A percentile compares a stretch with the other conserved stretches of the same genome.
Conservation (phyloP, 2,888 invertebrate species). For the Isotomurus palustris region DNA sequence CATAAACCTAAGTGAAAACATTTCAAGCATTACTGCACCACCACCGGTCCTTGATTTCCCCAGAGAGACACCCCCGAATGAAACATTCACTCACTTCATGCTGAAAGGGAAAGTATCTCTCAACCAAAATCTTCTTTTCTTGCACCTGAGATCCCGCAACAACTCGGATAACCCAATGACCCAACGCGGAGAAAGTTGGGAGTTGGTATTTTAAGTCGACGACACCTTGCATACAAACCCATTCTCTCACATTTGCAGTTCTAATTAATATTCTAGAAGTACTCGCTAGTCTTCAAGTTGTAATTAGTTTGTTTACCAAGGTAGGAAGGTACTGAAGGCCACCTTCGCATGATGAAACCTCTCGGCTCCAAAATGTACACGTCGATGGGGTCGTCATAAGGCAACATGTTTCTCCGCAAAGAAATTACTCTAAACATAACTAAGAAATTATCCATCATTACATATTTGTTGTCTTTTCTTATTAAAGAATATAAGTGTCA, state of each 20-base stretch:
- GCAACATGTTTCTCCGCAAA: conserved; percentile 50
- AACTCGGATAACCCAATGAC: conserved; percentile 50
- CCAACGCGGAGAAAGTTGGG: conserved; percentile 50
- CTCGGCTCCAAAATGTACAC: conserved; percentile 51
- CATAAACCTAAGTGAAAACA: conserved; percentile 50
- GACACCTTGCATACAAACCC: conserved; percentile 50
- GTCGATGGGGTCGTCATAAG: conserved; percentile 51
- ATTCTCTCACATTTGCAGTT: no score
- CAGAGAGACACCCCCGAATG: no score
- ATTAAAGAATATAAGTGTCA: not conserved
- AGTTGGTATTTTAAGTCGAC: conserved; percentile 49
- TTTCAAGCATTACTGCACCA: no score
- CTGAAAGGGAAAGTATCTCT: conserved; percentile 50
- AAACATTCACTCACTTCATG: conserved; percentile 51
- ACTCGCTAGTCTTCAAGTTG: no score
- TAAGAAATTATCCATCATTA: not conserved
- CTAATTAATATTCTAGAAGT: no score
- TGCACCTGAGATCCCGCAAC: conserved; percentile 49
- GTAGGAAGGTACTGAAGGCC: conserved; percentile 10
- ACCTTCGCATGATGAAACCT: conserved; percentile 49
- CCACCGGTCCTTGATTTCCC: no score
- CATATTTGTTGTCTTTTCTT: not conserved
- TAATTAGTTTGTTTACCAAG: no score
- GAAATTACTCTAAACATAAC: conserved; percentile 51
- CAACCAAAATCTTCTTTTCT: conserved; percentile 49